A percentile compares a stretch with the other conserved stretches of the same genome.
Evolutionary conservation across 2,888 invertebrate species (phyloP).

Genomic region (Pollenia labialis): DNA sequence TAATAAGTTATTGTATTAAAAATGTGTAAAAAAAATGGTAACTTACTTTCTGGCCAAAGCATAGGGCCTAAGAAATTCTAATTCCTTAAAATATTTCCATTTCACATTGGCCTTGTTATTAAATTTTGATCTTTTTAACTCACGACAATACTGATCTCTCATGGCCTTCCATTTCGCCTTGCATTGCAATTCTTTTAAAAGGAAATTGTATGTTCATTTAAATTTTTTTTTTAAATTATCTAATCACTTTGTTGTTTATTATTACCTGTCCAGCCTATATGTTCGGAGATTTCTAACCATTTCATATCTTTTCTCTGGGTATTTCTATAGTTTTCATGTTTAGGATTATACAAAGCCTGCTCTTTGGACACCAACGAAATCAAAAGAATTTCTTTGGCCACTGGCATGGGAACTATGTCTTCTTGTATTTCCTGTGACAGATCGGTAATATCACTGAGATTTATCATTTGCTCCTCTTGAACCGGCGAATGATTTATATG

Average conservation of each 20-base stretch:
- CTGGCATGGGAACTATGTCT: slow-evolving; percentile 75
- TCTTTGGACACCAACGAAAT: slow-evolving; percentile 80
- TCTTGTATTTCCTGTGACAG: slow-evolving; percentile 75
- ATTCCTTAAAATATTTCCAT: slow-evolving; percentile 82
- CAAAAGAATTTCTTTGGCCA: slow-evolving; percentile 79
- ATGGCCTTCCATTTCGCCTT: slow-evolving; percentile 83
- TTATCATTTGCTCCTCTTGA: slow-evolving; percentile 74
- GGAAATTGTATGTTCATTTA: not conserved
- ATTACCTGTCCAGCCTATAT: slow-evolving; percentile 81
- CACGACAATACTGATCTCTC: slow-evolving; percentile 82
- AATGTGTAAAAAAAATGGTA: not conserved
- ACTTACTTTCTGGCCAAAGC: slow-evolving; percentile 81
- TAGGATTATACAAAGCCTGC: slow-evolving; percentile 81
- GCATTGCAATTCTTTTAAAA: slow-evolving; percentile 78
- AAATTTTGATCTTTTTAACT: slow-evolving; percentile 80
- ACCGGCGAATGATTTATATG: slow-evolving; percentile 53
- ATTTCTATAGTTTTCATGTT: slow-evolving; percentile 81
- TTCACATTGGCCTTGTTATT: slow-evolving; percentile 80
- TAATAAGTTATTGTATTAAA: not conserved
- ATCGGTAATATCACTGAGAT: slow-evolving; percentile 76
- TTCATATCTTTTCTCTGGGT: slow-evolving; percentile 79
- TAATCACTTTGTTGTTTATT: slow-evolving; percentile 32
- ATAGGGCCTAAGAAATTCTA: slow-evolving; percentile 82
- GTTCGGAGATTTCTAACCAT: slow-evolving; percentile 80
- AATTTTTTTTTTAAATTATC: not conserved